A percentile compares a stretch with the other conserved stretches of the same genome.
These are phyloP conservation scores for Lota lota DNA, from an alignment of 2,113 vertebrate species.

Conservation along the genomic window DNA sequence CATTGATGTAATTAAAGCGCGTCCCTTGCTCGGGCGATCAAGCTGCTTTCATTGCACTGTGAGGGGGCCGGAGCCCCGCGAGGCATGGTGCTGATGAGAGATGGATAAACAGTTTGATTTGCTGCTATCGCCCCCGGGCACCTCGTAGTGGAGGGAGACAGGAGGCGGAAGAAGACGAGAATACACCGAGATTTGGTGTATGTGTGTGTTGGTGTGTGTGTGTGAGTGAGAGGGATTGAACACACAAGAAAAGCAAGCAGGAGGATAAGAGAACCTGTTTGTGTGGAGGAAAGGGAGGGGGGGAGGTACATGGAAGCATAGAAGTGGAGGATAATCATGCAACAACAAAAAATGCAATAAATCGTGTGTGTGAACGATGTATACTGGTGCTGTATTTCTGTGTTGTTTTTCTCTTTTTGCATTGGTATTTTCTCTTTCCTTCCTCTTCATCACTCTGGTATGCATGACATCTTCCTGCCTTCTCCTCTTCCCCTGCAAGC, in stretches of 20 bases:
- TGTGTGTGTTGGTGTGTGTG: conserved; percentile 10
- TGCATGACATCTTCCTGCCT: background rate
- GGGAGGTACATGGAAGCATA: background rate
- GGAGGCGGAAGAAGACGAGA: conserved; percentile 59
- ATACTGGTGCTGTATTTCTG: background rate
- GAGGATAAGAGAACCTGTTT: conserved; percentile 63
- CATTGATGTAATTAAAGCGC: conserved; percentile 73
- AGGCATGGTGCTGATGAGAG: conserved; percentile 71
- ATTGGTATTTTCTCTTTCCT: background rate
- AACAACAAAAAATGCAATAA: background rate
- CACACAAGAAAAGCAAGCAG: conserved; percentile 44
- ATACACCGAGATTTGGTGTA: conserved; percentile 38
- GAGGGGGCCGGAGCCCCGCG: conserved; percentile 65
- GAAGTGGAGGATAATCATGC: background rate
- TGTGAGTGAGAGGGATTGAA: conserved; percentile 53
- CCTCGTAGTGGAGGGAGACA: conserved; percentile 62
- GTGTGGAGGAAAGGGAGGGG: conserved; percentile 50
- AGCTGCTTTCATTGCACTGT: conserved; percentile 71
- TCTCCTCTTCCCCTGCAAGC: background rate
- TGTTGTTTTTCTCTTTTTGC: background rate
- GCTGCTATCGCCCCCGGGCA: conserved; percentile 71
- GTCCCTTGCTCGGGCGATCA: conserved; percentile 57
- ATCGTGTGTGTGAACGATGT: background rate
- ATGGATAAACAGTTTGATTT: conserved; percentile 80
- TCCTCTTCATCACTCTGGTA: background rate